phyloP scores from a whole-genome alignment of 2,113 vertebrate genomes.

The Antechinus stuartii region DNA sequence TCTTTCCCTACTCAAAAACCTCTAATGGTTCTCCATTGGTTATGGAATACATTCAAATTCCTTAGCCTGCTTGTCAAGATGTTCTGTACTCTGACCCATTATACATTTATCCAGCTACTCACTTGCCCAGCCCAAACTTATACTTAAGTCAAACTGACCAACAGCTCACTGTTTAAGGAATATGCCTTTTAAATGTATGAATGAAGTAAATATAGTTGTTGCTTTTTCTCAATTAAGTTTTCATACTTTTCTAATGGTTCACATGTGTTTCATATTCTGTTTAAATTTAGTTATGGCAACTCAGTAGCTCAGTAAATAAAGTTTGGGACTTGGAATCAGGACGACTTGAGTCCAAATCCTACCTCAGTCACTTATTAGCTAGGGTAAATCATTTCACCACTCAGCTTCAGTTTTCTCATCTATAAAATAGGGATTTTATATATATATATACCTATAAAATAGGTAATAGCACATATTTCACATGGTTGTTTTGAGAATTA shows the following conservation, averaged over 20 bases:
- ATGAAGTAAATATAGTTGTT: not conserved
- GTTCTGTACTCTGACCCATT: not conserved
- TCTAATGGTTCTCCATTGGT: not conserved
- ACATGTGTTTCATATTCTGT: not conserved
- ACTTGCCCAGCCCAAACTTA: not conserved
- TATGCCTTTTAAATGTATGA: not conserved
- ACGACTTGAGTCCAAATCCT: not conserved
- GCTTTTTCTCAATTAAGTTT: not conserved
- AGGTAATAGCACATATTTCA: not conserved
- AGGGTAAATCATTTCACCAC: not conserved
- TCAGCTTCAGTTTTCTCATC: not conserved
- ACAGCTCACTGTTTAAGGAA: not conserved
- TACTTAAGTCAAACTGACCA: not conserved
- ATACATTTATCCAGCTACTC: not conserved
- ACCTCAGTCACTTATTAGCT: not conserved
- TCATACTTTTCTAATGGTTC: not conserved
- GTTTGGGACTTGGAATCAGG: not conserved
- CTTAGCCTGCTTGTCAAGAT: not conserved
- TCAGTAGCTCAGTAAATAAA: not conserved
- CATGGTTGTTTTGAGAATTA: not conserved
- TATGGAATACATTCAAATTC: not conserved
- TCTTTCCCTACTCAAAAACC: not conserved
- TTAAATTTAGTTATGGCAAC: not conserved
- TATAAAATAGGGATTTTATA: not conserved
- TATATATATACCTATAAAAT: too few species aligned